Percentiles rank a stretch among this genome's conserved stretches.
Conservation (phyloP, 2,113 vertebrate species). For the Phaethornis superciliosus region DNA sequence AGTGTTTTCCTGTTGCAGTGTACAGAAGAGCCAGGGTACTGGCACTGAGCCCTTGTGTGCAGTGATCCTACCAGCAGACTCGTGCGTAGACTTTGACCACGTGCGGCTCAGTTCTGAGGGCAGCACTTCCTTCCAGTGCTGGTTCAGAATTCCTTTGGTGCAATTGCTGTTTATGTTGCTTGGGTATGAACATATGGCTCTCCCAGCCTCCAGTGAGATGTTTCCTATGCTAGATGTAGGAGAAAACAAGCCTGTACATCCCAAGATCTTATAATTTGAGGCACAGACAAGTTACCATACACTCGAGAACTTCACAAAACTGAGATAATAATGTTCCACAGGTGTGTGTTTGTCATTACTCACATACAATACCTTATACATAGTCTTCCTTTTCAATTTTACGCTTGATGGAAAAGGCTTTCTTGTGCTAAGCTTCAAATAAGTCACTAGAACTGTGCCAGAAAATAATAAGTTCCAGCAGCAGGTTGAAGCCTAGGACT, state of each 20-base stretch:
- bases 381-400: background rate
- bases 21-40: background rate
- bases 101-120: background rate
- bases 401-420: background rate
- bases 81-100: rapidly evolving
- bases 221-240: background rate
- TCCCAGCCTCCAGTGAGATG: background rate
- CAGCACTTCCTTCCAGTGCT: background rate
- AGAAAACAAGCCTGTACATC: background rate
- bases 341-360: background rate
- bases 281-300: background rate
- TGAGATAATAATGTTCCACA: background rate
- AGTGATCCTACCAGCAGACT: background rate
- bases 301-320: background rate
- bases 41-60: background rate
- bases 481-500: background rate
- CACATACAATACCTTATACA: background rate
- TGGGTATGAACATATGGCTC: background rate
- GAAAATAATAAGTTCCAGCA: background rate
- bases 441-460: background rate
- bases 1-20: background rate
- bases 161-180: background rate
- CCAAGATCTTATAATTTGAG: background rate
- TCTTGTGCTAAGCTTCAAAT: background rate
- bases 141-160: background rate